phyloP scores from a whole-genome alignment of 2,113 vertebrate genomes.

The Ailuropoda melanoleuca region DNA sequence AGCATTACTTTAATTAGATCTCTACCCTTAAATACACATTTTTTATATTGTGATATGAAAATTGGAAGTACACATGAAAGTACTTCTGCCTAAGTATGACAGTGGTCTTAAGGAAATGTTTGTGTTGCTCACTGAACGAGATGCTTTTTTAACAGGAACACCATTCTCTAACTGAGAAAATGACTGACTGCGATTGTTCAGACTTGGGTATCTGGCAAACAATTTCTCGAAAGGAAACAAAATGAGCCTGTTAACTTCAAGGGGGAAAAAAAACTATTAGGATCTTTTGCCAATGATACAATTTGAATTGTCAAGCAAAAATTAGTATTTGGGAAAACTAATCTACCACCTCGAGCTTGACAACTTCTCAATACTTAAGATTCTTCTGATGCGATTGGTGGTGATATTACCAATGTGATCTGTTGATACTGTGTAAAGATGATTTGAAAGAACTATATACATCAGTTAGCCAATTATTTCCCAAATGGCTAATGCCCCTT shows the following conservation, averaged over 20 bases:
- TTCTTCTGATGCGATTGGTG: background rate
- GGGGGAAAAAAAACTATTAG: background rate
- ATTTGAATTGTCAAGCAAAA: background rate
- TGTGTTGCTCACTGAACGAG: background rate
- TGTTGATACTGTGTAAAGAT: background rate
- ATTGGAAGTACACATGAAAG: background rate
- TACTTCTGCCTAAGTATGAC: background rate
- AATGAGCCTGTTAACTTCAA: background rate
- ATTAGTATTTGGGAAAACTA: background rate
- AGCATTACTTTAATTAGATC: background rate
- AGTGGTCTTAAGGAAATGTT: background rate
- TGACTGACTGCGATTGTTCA: background rate
- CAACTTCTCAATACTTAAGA: background rate
- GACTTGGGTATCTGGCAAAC: background rate
- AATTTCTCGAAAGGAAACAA: background rate
- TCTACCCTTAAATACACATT: background rate
- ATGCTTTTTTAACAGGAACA: background rate
- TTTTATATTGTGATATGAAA: background rate
- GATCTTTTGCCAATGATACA: background rate
- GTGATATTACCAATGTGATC: background rate
- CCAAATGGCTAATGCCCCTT: background rate
- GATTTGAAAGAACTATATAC: background rate
- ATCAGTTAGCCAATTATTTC: slow-evolving; percentile 16
- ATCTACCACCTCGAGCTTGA: background rate
- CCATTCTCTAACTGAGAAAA: background rate